phyloP scores from a whole-genome alignment of 2,797 vertebrate genomes.

The Arctocebus calabarensis region DNA sequence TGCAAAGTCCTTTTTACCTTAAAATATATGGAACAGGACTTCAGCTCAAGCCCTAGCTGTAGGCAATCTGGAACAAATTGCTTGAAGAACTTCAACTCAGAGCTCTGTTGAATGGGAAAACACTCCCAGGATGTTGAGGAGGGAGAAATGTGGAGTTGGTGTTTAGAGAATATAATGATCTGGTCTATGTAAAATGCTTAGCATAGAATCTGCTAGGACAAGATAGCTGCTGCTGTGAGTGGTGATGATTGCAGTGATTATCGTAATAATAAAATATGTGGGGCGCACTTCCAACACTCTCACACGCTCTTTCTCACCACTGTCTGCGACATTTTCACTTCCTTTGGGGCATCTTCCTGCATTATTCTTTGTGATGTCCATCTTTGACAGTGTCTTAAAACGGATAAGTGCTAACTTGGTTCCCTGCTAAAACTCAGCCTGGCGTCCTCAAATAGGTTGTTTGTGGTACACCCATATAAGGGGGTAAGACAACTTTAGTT shows the following conservation, averaged over 20 bases:
- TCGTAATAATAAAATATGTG: not conserved
- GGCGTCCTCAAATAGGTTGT: not conserved
- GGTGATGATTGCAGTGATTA: not conserved
- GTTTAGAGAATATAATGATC: not conserved
- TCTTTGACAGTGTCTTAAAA: conserved; percentile 7
- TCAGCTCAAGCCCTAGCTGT: not conserved
- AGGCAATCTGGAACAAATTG: not conserved
- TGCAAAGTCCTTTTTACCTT: too few species aligned
- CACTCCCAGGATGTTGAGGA: not conserved
- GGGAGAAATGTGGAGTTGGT: not conserved
- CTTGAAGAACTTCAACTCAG: not conserved
- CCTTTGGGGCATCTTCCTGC: not conserved
- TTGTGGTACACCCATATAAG: not conserved
- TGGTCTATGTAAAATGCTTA: not conserved
- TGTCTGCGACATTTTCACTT: not conserved
- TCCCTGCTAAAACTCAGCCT: not conserved
- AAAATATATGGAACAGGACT: not conserved
- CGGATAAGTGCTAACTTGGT: not conserved
- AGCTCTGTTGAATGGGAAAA: not conserved
- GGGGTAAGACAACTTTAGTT: not conserved
- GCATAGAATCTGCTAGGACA: not conserved
- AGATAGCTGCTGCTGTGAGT: not conserved
- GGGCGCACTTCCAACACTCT: not conserved
- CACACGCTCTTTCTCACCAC: not conserved
- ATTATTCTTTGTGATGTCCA: not conserved